Conservation (phyloP, 2,113 vertebrate species). For the Laticauda colubrina region DNA sequence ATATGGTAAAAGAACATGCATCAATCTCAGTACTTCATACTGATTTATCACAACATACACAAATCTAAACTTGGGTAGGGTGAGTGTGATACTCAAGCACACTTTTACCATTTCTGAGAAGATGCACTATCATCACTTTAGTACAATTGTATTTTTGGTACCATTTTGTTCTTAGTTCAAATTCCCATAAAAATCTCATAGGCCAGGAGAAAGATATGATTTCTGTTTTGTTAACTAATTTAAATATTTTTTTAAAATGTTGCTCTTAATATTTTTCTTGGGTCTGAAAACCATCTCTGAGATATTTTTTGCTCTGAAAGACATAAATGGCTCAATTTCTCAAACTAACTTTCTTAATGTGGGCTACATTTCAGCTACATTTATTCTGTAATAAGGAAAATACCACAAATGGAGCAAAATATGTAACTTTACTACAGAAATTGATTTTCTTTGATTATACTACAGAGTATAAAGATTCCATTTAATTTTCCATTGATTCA, state of each 20-base stretch:
- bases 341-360: neutral
- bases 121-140: neutral
- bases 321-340: neutral
- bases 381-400: neutral
- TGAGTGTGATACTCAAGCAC: neutral
- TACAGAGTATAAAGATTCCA: neutral
- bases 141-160: too few relatives aligned
- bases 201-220: too few relatives aligned
- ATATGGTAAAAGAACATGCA: neutral
- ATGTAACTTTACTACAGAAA: neutral
- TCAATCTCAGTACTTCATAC: neutral
- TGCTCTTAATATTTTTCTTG: too few relatives aligned
- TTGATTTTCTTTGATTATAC: neutral
- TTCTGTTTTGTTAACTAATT: too few relatives aligned
- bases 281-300: neutral
- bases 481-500: neutral
- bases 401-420: neutral
- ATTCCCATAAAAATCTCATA: too few relatives aligned
- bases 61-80: neutral
- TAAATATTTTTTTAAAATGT: too few relatives aligned
- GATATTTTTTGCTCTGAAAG: neutral
- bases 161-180: too few relatives aligned
- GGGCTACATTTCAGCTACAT: neutral
- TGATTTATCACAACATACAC: neutral
- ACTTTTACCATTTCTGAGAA: neutral